Conservation (phyloP, 2,797 vertebrate genomes). For the Rhyacichthys aspro region DNA sequence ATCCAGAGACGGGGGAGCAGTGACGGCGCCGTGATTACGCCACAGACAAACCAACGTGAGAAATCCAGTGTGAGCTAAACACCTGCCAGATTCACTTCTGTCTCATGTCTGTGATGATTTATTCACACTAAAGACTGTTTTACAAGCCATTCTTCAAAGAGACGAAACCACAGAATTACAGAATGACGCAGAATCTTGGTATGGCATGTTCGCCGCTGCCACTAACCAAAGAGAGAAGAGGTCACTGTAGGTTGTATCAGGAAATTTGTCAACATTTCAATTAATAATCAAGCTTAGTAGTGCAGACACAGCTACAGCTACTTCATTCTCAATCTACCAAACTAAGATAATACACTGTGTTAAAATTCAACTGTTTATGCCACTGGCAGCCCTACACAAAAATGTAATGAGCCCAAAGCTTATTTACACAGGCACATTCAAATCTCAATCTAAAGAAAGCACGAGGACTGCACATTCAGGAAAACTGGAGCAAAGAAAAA, state of each 20-base stretch:
- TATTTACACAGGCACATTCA: neutral
- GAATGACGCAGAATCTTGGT: slow-evolving; percentile 15
- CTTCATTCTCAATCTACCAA: too few species aligned
- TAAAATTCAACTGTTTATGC: neutral
- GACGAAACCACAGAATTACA: slow-evolving; percentile 10
- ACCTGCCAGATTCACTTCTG: slow-evolving; percentile 40
- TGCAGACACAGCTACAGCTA: too few species aligned
- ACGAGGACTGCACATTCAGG: too few species aligned
- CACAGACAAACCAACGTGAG: slow-evolving; percentile 11
- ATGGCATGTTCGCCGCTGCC: slow-evolving; percentile 16
- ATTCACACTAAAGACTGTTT: slow-evolving; percentile 23
- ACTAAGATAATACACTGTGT: too few species aligned
- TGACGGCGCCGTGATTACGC: slow-evolving; percentile 11
- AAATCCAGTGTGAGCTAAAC: slow-evolving; percentile 24
- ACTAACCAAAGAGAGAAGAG: neutral
- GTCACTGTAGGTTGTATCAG: neutral
- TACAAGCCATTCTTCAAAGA: slow-evolving; percentile 19
- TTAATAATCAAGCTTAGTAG: too few species aligned
- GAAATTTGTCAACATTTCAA: neutral
- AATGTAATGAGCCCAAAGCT: neutral
- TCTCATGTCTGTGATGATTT: slow-evolving; percentile 25
- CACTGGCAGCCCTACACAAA: slow-evolving; percentile 3
- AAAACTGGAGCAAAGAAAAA: neutral
- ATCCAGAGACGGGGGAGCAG: slow-evolving; percentile 25
- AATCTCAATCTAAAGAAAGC: neutral